A percentile compares a stretch with the other conserved stretches of the same genome.
Conservation (phyloP, 2,113 vertebrate genomes). For the Colius striatus region DNA sequence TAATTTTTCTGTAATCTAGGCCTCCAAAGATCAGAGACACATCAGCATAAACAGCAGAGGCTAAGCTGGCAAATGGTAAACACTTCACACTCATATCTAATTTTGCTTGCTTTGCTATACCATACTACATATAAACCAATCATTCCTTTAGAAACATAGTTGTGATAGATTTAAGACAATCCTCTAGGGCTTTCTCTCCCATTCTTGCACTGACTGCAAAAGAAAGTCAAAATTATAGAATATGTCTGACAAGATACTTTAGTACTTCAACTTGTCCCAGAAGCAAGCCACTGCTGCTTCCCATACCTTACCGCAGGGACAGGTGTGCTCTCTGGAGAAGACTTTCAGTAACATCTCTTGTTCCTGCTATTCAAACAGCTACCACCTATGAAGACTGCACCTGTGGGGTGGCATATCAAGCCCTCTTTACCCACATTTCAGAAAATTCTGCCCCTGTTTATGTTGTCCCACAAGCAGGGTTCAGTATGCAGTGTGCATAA, state of each 20-base stretch:
- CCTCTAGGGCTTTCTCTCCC: neutral
- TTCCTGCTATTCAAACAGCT: neutral
- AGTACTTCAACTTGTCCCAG: neutral
- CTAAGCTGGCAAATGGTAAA: neutral
- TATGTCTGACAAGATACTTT: neutral
- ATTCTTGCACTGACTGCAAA: neutral
- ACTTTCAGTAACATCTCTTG: neutral
- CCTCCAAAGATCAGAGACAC: neutral
- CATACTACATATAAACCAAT: neutral
- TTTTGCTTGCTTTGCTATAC: neutral
- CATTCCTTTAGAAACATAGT: neutral
- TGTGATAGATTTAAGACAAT: neutral
- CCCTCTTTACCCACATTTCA: neutral
- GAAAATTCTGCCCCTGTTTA: neutral
- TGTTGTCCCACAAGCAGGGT: no score
- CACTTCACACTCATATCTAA: neutral
- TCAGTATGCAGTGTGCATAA: no score
- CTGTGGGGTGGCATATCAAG: neutral
- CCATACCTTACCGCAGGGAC: neutral
- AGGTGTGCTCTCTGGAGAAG: neutral
- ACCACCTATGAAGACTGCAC: neutral
- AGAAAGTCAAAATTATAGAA: neutral
- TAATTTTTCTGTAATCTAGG: neutral
- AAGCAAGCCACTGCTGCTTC: neutral
- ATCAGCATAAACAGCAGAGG: neutral